Percentiles rank a stretch among this genome's conserved stretches.
Evolutionary conservation across 2,888 invertebrate species (phyloP).

Genomic region (Hirtodrosophila alboralis): DNA sequence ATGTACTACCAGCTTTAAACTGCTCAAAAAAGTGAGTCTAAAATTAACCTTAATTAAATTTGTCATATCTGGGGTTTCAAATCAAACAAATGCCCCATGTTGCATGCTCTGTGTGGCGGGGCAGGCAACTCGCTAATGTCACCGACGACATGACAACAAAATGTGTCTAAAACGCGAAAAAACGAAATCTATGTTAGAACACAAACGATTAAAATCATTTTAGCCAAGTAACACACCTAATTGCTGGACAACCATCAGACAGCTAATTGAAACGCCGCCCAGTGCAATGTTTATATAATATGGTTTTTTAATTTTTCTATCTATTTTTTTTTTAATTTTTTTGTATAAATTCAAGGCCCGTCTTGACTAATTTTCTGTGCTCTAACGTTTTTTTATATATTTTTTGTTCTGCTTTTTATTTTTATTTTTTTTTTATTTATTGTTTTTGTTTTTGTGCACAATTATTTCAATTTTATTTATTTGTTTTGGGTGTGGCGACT

Average conservation of each 20-base stretch:
- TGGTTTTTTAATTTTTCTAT: constrained; percentile 17
- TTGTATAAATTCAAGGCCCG: constrained; percentile 54
- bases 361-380: constrained; percentile 58
- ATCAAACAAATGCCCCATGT: constrained; percentile 56
- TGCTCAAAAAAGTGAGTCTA: constrained; percentile 3
- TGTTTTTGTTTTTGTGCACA: constrained; percentile 35
- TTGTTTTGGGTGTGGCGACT: constrained; percentile 59
- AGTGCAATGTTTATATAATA: constrained; percentile 21
- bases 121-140: constrained; percentile 63
- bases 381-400: constrained; percentile 16
- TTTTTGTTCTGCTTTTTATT: constrained; percentile 14
- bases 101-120: constrained; percentile 17
- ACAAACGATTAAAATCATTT: constrained; percentile 72
- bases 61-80: constrained; percentile 65
- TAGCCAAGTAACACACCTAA: constrained; percentile 71
- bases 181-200: constrained; percentile 70
- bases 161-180: constrained; percentile 54
- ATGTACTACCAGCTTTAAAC: background rate
- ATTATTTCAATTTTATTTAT: constrained; percentile 71
- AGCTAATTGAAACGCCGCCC: constrained; percentile 74
- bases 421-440: constrained; percentile 20
- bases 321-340: constrained; percentile 6
- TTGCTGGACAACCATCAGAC: constrained; percentile 65
- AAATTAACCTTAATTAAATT: constrained; percentile 73
- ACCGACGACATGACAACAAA: constrained; percentile 69